phyloP scores from a whole-genome alignment of 2,888 invertebrate genomes.

The Conistra vaccinii region DNA sequence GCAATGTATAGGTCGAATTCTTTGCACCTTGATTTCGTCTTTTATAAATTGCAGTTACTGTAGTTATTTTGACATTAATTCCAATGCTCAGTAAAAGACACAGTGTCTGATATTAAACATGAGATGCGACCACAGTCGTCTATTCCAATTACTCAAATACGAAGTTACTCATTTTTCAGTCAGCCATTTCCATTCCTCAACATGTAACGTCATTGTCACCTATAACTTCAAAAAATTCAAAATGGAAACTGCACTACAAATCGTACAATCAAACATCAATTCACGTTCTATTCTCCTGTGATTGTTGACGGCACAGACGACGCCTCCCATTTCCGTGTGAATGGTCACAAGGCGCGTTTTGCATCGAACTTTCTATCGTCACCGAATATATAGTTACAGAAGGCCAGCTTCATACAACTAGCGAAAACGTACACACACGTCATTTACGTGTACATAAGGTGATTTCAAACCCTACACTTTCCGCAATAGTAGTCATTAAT shows the following conservation, averaged over 20 bases:
- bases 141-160: too few relatives aligned
- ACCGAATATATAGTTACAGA: conserved; percentile 9
- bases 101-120: not conserved
- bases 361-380: conserved; percentile 25
- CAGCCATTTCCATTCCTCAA: not conserved
- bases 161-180: not conserved
- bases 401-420: not conserved
- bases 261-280: conserved; percentile 58
- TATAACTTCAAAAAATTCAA: conserved; percentile 2
- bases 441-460: too few relatives aligned
- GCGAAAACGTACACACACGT: too few relatives aligned
- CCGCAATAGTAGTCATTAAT: too few relatives aligned
- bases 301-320: conserved; percentile 53
- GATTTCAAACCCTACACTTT: not conserved
- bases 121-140: too few relatives aligned
- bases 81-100: not conserved
- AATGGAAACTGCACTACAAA: conserved; percentile 21
- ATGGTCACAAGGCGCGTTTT: conserved; percentile 48
- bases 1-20: not conserved
- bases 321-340: conserved; percentile 45
- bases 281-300: conserved; percentile 49
- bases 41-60: not conserved
- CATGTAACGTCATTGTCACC: not conserved
- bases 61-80: not conserved
- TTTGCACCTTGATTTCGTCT: not conserved